Conservation (phyloP, 2,797 vertebrate species). For the Cossypha polioptera region DNA sequence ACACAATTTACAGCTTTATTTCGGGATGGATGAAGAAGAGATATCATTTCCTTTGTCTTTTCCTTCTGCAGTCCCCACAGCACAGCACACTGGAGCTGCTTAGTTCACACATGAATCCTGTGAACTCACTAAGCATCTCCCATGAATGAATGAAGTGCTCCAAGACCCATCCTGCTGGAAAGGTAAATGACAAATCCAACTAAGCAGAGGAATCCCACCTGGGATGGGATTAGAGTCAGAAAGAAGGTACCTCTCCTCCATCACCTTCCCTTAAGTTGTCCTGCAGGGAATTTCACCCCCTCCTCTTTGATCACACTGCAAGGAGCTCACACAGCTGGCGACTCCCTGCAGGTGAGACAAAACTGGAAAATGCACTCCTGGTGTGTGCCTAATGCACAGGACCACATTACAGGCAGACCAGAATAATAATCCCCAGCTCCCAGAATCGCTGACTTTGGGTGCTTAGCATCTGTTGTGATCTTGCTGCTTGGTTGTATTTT, state of each 20-base stretch:
- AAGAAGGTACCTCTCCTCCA: background rate
- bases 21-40: background rate
- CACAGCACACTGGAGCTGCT: background rate
- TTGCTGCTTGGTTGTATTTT: background rate
- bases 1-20: conserved; percentile 25
- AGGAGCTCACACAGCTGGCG: background rate
- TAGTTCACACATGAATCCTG: background rate
- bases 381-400: background rate
- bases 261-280: background rate
- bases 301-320: fast-evolving
- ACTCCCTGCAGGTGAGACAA: background rate
- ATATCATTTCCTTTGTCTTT: background rate
- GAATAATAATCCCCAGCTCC: background rate
- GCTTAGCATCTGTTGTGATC: background rate
- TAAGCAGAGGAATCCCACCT: background rate
- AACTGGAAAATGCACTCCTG: background rate
- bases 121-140: background rate
- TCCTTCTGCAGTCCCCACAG: background rate
- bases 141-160: background rate
- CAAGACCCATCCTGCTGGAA: background rate
- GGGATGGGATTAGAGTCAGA: background rate
- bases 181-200: background rate
- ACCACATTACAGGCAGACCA: background rate
- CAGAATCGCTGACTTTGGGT: background rate
- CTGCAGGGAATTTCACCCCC: background rate